Evolutionary conservation across 2,888 invertebrate genomes (phyloP), one percentile per base, ranked within the genome.

Genomic region (Parnassius smintheus): DNA sequence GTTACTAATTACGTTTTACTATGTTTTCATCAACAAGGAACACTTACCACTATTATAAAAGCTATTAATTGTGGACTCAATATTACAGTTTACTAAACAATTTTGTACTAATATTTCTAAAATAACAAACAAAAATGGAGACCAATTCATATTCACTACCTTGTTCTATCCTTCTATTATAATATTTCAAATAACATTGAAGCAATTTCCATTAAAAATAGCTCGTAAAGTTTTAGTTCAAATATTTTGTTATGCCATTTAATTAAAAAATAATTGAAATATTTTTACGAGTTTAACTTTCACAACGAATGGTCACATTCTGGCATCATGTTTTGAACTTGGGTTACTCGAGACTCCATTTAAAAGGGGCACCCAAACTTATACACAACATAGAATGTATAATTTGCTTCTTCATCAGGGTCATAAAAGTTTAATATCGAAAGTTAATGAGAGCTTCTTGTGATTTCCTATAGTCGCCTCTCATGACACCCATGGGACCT

Each of bases 31-130:
- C 13, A 13, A 13, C 13, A 49, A 9, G 2, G 13, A 52, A 46
- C 25, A 65, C 73, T 74, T 72, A 82, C 79, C 75, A 50, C 70
- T 72, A 0, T 70, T 56, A 68, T 78, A 82, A 68, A 78, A 78
- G 44, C 71, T 55, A 4, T 44, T 51, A 13, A 74, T 66, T 22
- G 57, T 59, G 13, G 60, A 48, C 53, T 61, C 63, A 25, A 69
- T 53, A 53, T 62, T 61, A 18, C 58, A 56, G 11, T 3, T 7
- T 12, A 56, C 35, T 8, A 54, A 44, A 57, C 7, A 49, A 11
- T 45, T 54, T 35, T 54, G 49, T n/a, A 64, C 54, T 3, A 57
- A 50, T 13, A 53, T 11, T 57, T 44, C 51, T 53, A 60, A 57
- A 56, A 64, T 57, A 57, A 25, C 22, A 13, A 56, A 54, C 11